Conservation (phyloP, 1,140 invertebrate species). For the Drosophila dunni region DNA sequence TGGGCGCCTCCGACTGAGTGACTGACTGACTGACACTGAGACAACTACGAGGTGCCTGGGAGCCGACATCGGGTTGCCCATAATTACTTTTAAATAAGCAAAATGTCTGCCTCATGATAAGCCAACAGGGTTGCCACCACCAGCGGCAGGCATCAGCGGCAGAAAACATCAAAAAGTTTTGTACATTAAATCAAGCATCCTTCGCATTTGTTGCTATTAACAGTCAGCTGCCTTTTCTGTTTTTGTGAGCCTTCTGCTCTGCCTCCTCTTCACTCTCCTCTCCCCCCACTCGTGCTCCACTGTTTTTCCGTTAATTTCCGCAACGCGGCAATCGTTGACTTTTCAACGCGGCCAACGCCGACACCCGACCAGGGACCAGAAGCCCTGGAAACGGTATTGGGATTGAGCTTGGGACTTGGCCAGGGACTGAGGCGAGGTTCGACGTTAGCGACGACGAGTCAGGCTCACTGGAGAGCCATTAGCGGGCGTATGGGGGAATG, state of each 20-base stretch:
- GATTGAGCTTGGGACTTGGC: neutral
- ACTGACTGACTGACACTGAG: constrained; percentile 47
- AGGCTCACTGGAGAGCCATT: constrained; percentile 78
- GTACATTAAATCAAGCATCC: constrained; percentile 82
- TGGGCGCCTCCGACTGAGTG: neutral
- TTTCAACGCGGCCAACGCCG: constrained; percentile 61
- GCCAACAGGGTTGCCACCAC: constrained; percentile 20
- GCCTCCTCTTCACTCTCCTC: too few species aligned
- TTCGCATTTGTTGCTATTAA: constrained; percentile 70
- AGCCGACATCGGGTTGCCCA: constrained; percentile 53
- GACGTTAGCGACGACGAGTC: constrained; percentile 26
- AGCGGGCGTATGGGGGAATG: constrained; percentile 54
- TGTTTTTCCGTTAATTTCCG: constrained; percentile 83
- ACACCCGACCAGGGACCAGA: neutral
- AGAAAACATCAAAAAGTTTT: constrained; percentile 79
- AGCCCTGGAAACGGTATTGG: neutral
- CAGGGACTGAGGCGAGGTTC: constrained; percentile 7
- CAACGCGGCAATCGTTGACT: constrained; percentile 81
- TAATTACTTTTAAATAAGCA: constrained; percentile 81
- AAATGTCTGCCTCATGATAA: constrained; percentile 54
- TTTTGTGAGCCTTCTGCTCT: neutral
- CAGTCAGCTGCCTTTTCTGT: constrained; percentile 30
- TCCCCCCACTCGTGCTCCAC: constrained; percentile 18
- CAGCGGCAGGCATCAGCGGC: constrained; percentile 26
- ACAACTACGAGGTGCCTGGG: constrained; percentile 35